Evolutionary conservation across 2,797 vertebrate genomes (phyloP), one percentile per base, ranked within the genome.

Genomic region (Ciconia nigra): DNA sequence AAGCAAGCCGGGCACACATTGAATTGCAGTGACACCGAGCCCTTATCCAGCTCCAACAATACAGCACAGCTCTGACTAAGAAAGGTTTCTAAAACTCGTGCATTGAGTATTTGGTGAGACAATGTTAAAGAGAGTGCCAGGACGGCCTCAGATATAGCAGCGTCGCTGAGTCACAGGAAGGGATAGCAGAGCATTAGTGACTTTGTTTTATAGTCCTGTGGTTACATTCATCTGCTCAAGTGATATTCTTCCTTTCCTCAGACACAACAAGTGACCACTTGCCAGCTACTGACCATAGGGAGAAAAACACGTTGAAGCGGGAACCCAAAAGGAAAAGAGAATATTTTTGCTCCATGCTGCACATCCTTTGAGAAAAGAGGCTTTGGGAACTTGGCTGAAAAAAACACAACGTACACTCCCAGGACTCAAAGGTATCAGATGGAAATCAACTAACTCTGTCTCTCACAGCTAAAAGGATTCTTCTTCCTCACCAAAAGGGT

Each of bases 11-110:
- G 58, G 52, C 83, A 35, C 79, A 87, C 69, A 83, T 10, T 84
- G 89, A 93, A 87, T 71, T 41, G 31, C 78, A 80, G 85, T 96
- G 95, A 94, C 95, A 94, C 18, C 0, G 52, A 97, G 82, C 84
- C 96, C 89, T 96, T 93, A 95, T 95, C 90, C 83, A 88, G 37
- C 8, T 49, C 62, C 46, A 73, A 94, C 91, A 97, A 83, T 49
- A 35, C 76, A 61, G 39, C n/a, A 55, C 20, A 81, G 37, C 55
- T 71, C 73, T 87, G 88, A 87, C 81, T 83, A 66, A 83, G 51
- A 88, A 76, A 90, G 41, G 47, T 82, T 83, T 87, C 74, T 93
- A 70, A 86, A 94, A 83, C 37, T 63, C 66, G 49, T 63, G 58
- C 84, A 51, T 33, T 4, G 1, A 73, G 20, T n/a, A 41, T 42